Conservation (phyloP, 2,797 vertebrate genomes). For the Psittacula derbiana region DNA sequence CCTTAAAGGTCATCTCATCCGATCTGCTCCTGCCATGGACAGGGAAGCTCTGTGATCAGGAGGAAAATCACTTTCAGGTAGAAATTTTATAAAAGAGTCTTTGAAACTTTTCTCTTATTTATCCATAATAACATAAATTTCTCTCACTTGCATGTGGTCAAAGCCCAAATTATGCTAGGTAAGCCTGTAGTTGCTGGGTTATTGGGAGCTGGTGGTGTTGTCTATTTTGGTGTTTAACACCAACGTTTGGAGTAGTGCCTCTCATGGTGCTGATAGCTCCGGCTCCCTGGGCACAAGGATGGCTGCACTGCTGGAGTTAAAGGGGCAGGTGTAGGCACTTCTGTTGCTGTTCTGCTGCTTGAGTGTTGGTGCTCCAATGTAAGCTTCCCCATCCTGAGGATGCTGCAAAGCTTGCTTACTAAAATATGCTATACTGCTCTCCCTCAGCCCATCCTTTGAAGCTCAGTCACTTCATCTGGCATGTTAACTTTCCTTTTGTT, state of each 20-base stretch:
- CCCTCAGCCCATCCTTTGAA: neutral
- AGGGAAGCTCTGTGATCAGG: neutral
- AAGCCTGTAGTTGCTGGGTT: neutral
- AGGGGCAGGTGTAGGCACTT: neutral
- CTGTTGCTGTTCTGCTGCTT: neutral
- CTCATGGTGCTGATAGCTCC: neutral
- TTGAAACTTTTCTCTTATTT: neutral
- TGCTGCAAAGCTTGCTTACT: neutral
- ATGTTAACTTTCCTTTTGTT: neutral
- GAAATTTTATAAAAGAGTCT: neutral
- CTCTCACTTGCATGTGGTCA: neutral
- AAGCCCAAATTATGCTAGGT: neutral
- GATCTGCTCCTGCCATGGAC: neutral
- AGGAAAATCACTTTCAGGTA: neutral
- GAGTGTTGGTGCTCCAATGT: neutral
- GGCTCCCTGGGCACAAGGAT: neutral
- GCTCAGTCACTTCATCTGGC: neutral
- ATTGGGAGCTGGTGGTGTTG: neutral
- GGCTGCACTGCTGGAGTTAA: neutral
- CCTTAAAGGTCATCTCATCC: neutral
- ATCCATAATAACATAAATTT: fast-evolving
- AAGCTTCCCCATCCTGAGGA: neutral
- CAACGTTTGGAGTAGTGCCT: fast-evolving
- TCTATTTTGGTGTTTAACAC: neutral
- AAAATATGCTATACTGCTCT: neutral